Evolutionary conservation across 2,797 vertebrate genomes (phyloP), one percentile per base, ranked within the genome.

Genomic region (Crax fasciolata): DNA sequence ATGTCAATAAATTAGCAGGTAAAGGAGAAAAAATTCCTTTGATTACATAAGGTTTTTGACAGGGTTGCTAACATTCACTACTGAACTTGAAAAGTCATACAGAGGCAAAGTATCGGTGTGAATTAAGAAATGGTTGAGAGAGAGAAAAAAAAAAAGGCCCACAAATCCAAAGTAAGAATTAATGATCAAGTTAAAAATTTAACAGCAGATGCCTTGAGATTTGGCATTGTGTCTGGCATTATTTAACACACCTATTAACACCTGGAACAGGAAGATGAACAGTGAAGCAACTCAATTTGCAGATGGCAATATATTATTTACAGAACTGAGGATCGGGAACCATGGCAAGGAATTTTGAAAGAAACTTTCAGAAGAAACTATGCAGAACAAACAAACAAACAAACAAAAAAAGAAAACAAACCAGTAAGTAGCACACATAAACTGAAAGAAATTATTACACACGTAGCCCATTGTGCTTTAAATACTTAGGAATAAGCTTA

Each of bases 141-240:
- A 68, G 24, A 83, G 61, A 85, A 94, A 77, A 84, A 48, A 93
- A 94, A 70, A 90, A 57, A 73, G 35, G 35, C 35, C 35, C 35
- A 89, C 93, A 39, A 52, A 95, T 70, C 85, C 38, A 67, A 92
- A 93, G 46, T 73, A 80, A 77, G 68, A 94, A 93, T 79, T 94
- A 88, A 94, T 84, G 55, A 57, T 25, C 24, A 49, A 76, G 77
- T 94, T 91, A 95, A 97, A 95, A 86, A 93, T 95, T 95, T 88
- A 95, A 67, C 55, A 89, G 70, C 77, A 82, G 38, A 90, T 90
- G 71, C 80, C 63, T 88, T 84, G 62, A 87, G 80, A 94, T 88
- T 93, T 75, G 84, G 68, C 7, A 2, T 30, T 84, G 72, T 78
- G 63, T 46, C 30, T 82, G 77, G 66, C 80, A 93, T 93, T 94